Percentiles rank a stretch among this genome's conserved stretches.
Conservation (phyloP, 1,140 invertebrate species). For the Cryptotermes secundus region DNA sequence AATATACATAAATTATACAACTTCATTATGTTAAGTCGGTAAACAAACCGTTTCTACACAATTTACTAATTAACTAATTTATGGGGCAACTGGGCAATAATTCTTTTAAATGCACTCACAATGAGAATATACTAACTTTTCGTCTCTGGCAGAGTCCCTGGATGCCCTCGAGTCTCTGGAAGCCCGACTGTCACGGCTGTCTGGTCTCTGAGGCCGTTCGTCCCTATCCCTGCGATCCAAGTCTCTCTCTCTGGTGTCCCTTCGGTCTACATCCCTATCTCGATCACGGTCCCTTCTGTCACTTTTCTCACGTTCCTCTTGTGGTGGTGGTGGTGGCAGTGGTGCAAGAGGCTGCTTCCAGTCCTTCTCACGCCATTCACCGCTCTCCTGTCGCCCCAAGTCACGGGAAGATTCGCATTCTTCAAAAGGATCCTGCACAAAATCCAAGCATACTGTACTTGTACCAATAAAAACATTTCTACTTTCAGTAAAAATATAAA, state of each 20-base stretch:
- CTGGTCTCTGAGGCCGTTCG: conserved; percentile 57
- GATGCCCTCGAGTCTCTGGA: conserved; percentile 58
- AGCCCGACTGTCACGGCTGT: conserved; percentile 54
- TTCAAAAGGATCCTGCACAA: conserved; percentile 53
- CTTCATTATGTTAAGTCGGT: too few species aligned
- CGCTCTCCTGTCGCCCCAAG: conserved; percentile 42
- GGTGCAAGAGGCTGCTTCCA: conserved; percentile 21
- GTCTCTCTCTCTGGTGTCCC: conserved; percentile 40
- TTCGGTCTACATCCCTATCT: conserved; percentile 36
- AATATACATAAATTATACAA: too few species aligned
- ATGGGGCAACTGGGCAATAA: too few species aligned
- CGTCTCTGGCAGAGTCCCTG: conserved; percentile 39
- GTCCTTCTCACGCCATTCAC: conserved; percentile 43
- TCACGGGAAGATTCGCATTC: conserved; percentile 44
- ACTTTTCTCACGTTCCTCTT: conserved; percentile 33
- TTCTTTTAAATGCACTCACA: too few species aligned
- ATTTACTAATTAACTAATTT: too few species aligned
- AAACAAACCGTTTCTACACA: too few species aligned
- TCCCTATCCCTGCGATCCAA: conserved; percentile 46
- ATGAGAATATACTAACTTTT: conserved; percentile 19
- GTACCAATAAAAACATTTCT: too few species aligned
- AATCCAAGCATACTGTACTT: background rate
- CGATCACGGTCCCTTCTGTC: conserved; percentile 37
- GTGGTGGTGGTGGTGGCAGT: background rate
- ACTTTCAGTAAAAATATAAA: too few species aligned